Evolutionary conservation across 2,888 invertebrate species (phyloP).

Genomic region (Scotopteryx bipunctaria): DNA sequence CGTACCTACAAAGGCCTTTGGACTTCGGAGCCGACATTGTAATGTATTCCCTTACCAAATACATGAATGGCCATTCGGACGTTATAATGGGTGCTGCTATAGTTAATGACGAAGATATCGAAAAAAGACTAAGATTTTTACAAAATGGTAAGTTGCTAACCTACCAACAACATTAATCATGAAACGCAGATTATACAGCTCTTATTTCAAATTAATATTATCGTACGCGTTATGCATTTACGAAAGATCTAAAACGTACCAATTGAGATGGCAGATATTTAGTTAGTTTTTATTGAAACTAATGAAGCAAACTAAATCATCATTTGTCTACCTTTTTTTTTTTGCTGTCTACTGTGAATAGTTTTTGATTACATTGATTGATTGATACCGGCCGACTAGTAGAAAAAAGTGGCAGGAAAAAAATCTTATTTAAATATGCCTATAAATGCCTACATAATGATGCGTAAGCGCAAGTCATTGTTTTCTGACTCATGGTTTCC

Average conservation of each 20-base stretch:
- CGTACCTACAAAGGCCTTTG: constrained; percentile 95
- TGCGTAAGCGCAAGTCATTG: constrained; percentile 19
- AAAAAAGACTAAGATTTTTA: constrained; percentile 89
- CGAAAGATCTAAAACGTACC: too few species aligned
- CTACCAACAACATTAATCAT: background rate
- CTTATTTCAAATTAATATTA: too few species aligned
- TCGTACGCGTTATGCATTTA: too few species aligned
- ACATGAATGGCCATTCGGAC: constrained; percentile 99
- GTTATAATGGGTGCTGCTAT: constrained; percentile 97
- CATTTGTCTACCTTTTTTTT: too few species aligned
- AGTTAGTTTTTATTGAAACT: too few species aligned
- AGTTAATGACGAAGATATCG: constrained; percentile 88
- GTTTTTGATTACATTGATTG: too few species aligned
- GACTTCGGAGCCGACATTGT: constrained; percentile 95
- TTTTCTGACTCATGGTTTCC: constrained; percentile 18
- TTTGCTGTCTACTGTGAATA: too few species aligned
- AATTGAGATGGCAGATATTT: too few species aligned
- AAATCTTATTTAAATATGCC: too few species aligned
- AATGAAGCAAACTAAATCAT: too few species aligned
- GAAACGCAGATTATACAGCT: background rate
- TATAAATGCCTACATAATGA: background rate
- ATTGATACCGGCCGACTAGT: too few species aligned
- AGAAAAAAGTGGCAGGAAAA: too few species aligned
- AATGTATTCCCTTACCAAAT: constrained; percentile 97
- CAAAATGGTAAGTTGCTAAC: constrained; percentile 88